phyloP scores from a whole-genome alignment of 2,113 vertebrate species.

The Microtus richardsoni region DNA sequence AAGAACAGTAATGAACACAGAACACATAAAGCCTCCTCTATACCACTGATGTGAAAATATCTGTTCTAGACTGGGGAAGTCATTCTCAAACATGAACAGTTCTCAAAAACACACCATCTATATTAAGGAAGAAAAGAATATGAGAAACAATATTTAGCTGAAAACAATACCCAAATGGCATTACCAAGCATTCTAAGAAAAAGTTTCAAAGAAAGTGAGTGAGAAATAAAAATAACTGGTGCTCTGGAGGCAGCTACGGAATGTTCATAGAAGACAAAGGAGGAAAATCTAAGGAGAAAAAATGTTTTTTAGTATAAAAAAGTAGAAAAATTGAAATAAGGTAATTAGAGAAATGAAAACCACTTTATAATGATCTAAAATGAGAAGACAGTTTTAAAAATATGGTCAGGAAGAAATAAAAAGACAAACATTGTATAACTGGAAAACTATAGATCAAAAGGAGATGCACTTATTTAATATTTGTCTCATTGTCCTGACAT shows the following conservation, averaged over 20 bases:
- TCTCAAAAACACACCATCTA: not conserved
- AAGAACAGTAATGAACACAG: not conserved
- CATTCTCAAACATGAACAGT: not conserved
- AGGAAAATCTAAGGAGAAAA: not conserved
- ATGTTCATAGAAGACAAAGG: not conserved
- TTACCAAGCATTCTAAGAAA: slow-evolving; percentile 3
- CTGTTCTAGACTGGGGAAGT: not conserved
- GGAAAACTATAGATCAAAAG: not conserved
- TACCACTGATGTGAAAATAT: not conserved
- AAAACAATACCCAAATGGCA: not conserved
- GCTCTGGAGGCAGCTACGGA: not conserved
- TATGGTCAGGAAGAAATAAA: not conserved
- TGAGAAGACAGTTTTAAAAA: slow-evolving; percentile 41
- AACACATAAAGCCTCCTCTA: not conserved
- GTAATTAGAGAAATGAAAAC: slow-evolving; percentile 44
- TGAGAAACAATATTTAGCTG: not conserved
- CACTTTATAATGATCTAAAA: slow-evolving; percentile 1
- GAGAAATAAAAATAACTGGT: not conserved
- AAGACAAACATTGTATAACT: slow-evolving; percentile 22
- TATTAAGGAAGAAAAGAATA: not conserved
- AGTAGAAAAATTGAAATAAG: slow-evolving; percentile 34
- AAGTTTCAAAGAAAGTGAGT: not conserved
- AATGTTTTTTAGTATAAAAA: slow-evolving; percentile 37
- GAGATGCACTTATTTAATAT: not conserved
- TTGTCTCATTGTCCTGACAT: not conserved